Conservation (phyloP, 2,888 invertebrate species). For the Agrochola lota region DNA sequence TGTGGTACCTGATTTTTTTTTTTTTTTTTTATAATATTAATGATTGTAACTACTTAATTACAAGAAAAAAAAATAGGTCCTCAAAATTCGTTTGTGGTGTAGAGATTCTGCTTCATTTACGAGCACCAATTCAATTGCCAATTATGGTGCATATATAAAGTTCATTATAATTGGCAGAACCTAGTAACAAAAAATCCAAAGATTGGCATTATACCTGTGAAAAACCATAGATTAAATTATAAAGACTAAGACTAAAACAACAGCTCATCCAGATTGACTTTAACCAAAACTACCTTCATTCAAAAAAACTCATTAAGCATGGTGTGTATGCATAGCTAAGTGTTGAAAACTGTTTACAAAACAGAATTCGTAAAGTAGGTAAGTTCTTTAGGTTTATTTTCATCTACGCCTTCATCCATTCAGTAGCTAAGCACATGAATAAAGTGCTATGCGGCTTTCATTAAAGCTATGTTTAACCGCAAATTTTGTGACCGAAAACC, state of each 20-base stretch:
- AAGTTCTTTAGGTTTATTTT: constrained; percentile 27
- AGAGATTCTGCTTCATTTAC: too few species aligned
- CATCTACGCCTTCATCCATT: constrained; percentile 24
- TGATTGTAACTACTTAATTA: too few species aligned
- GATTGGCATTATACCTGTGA: too few species aligned
- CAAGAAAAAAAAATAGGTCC: too few species aligned
- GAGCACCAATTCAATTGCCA: too few species aligned
- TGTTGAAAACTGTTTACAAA: constrained; percentile 1
- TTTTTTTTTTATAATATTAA: too few species aligned
- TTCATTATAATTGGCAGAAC: too few species aligned
- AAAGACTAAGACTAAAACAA: neutral
- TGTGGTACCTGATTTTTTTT: too few species aligned
- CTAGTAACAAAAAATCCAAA: too few species aligned
- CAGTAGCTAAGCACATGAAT: constrained; percentile 56
- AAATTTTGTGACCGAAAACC: constrained; percentile 78
- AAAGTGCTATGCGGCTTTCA: constrained; percentile 70
- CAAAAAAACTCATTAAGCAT: neutral
- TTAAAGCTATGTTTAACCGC: constrained; percentile 77
- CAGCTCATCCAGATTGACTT: neutral
- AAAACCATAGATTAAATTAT: too few species aligned
- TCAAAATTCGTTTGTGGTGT: too few species aligned
- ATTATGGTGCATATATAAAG: too few species aligned
- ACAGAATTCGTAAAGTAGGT: neutral
- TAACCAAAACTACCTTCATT: neutral
- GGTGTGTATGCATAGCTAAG: neutral